These are phyloP conservation scores for Phylloscopus collybita DNA, from an alignment of 2,797 vertebrate species.

Conservation along the genomic window DNA sequence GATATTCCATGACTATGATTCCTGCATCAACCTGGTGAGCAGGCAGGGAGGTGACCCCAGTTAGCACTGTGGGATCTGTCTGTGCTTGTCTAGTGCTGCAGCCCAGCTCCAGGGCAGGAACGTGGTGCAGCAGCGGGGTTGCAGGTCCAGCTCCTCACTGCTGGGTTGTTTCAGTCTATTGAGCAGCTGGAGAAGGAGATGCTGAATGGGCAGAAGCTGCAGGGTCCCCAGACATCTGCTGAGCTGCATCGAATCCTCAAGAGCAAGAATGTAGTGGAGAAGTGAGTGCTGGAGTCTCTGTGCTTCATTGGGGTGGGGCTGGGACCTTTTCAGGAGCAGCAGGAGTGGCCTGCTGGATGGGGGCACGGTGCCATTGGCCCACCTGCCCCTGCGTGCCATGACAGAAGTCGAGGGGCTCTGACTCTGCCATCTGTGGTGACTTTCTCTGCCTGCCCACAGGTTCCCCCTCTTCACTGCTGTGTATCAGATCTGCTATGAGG, in stretches of 20 bases:
- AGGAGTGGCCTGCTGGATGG: neutral
- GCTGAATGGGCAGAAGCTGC: constrained; percentile 97
- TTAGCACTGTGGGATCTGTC: neutral
- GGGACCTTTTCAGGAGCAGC: neutral
- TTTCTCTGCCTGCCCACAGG: constrained; percentile 69
- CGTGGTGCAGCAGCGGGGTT: fast-evolving
- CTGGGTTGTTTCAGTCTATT: constrained; percentile 81
- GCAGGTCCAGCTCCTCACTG: neutral
- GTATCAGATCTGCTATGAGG: constrained; percentile 89
- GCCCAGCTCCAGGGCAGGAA: neutral
- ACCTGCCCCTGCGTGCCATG: neutral
- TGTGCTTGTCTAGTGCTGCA: fast-evolving
- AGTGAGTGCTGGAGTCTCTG: constrained; percentile 79
- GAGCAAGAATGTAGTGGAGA: constrained; percentile 86
- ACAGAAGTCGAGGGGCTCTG: neutral
- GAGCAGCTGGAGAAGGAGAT: constrained; percentile 95
- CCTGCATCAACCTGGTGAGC: neutral
- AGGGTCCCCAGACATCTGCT: constrained; percentile 90
- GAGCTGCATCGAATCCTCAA: constrained; percentile 90
- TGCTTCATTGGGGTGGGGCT: neutral
- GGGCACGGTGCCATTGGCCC: neutral
- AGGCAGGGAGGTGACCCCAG: neutral
- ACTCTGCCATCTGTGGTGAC: neutral
- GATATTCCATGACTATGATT: neutral
- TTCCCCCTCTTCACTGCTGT: constrained; percentile 95